Base-by-base conservation (phyloP, 2,888 invertebrate genomes). In the Molorchus minor region DNA sequence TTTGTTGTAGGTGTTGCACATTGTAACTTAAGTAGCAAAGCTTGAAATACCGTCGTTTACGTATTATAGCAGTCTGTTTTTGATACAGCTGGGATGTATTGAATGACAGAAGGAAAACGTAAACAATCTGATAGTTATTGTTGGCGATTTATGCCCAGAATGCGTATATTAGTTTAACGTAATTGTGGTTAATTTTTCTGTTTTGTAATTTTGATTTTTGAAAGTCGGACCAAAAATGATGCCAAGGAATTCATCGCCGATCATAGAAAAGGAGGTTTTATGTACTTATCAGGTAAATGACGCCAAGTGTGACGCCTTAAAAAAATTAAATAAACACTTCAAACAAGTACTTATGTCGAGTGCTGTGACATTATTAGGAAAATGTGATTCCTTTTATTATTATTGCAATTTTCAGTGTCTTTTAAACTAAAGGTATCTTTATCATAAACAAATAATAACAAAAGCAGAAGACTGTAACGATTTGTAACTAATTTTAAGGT, bases 221-320 rank as follows among this genome's bases (percentile, higher is more conserved):
- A 25, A 16, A 36, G 13, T 12, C 30, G 10, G 33, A 40, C 67
- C n/a, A n/a, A 77, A 78, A 74, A 80, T 80, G 79, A 79, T 80
- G 72, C 85, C 87, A 72, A 85, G 86, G 81, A 88, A 88, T 79
- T 87, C 86, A 68, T 84, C 84, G 68, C 87, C 88, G 45, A 80
- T 87, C 72, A 86, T 88, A 79, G 88, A 89, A 79, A 88, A 86
- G 78, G 84, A 89, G 69, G 84, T 85, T 71, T 81, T 85, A 69
- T 88, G 88, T 71, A 87, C 88, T 38, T 88, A 89, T 72, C 86
- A 89, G 84, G 89, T 89, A 80, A 64, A 33, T 33, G 2, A 17
- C 7, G 13, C 33, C 53, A 5, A 35, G 20, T 38, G 44, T 54
- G 38, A 44, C 43, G 38, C 29, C n/a, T 12, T 21, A 2, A 36